phyloP scores from a whole-genome alignment of 2,888 invertebrate genomes.

The Pristionchus exspectatus region DNA sequence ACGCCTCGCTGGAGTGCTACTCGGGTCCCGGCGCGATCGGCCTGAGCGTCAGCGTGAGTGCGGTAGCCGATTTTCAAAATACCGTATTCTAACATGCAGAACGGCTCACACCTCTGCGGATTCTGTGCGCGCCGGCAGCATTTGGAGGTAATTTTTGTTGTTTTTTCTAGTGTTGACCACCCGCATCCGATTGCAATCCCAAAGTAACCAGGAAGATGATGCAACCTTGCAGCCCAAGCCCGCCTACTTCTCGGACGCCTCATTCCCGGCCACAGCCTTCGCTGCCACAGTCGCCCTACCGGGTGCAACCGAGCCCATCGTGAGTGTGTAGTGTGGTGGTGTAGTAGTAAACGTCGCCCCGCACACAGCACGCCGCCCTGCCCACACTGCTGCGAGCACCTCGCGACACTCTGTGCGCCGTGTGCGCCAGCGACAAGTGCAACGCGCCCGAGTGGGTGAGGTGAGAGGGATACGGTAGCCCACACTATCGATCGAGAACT shows the following conservation, averaged over 20 bases:
- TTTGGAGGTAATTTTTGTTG: neutral
- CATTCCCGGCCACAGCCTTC: neutral
- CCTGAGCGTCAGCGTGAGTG: conserved; percentile 13
- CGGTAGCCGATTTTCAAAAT: neutral
- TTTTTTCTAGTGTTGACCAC: neutral
- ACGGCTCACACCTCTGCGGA: conserved; percentile 16
- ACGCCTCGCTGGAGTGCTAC: conserved; percentile 2
- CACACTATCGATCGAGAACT: neutral
- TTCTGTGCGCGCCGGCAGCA: neutral
- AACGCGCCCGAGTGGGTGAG: conserved; percentile 1
- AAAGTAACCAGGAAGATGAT: neutral
- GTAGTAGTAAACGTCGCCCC: neutral
- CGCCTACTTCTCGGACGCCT: conserved; percentile 5
- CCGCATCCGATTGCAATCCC: neutral
- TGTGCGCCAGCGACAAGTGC: conserved; percentile 6
- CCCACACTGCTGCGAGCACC: conserved; percentile 11
- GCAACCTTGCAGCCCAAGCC: neutral
- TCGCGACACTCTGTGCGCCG: neutral
- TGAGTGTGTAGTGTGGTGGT: conserved; percentile 3
- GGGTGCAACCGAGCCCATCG: neutral
- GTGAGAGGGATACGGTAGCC: neutral
- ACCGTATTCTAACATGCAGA: neutral
- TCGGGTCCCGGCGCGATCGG: conserved; percentile 13
- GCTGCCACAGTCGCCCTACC: neutral
- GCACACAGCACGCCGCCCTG: neutral